Base-by-base conservation (phyloP, 2,797 vertebrate species). In the Phalloptychus januarius region DNA sequence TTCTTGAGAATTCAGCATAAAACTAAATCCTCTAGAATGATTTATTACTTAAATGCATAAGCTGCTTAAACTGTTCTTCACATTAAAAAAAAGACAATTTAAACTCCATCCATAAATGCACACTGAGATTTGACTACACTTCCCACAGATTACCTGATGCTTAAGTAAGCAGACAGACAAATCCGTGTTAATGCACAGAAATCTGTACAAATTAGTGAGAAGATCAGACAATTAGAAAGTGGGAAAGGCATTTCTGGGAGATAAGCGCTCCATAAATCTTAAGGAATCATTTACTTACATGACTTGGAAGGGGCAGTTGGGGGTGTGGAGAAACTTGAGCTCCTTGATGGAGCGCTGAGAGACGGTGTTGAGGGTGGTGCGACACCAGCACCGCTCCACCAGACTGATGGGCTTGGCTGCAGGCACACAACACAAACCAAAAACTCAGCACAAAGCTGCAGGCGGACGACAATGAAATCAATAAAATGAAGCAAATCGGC, bases 291-390 rank as follows among this genome's bases (percentile, higher is more conserved):
- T 46, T 25, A 95, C 96, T 95, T 82, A 96, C 96, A 96, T 96
- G 93, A 96, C 95, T 95, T 96, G 96, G 92, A 96, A 96, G 75
- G 96, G 96, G 90, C 96, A 96, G 95, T 96, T 96, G 70, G 96
- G 96, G 0, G 95, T 96, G 91, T 96, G 95, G 83, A 96, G 95
- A 89, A 96, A 96, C 93, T 96, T 96, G 82, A 96, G 95, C 92
- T 96, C 95, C 36, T 93, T 94, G 92, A 96, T 96, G 94, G 92
- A 92, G 48, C 95, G 92, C 91, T 96, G 95, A 1, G 95, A 95
- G 70, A 96, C 95, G 3, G 95, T 96, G 93, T 94, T 95, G 82
- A 95, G 92, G 3, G 96, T 96, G 44, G 94, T 92, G 7, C 96
- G 95, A 81, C 96, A 96, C 95, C 95, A 96, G 83, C 96, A 96